Conservation (phyloP, 2,113 vertebrate genomes). For the Platichthys flesus region DNA sequence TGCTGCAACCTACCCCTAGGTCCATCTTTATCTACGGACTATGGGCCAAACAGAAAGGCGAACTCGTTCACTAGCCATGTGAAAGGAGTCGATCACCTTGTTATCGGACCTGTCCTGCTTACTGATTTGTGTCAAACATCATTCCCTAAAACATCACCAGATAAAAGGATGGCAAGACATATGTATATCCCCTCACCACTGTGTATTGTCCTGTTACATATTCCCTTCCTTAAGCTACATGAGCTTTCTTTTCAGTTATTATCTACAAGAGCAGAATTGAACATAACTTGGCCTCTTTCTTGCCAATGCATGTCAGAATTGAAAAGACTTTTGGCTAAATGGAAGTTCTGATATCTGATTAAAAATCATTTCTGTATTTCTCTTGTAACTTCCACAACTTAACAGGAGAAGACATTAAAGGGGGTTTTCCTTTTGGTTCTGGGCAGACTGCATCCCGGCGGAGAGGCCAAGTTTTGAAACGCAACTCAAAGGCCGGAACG, state of each 20-base stretch:
- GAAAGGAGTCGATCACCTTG: too few relatives aligned
- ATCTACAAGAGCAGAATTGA: slow-evolving; percentile 5
- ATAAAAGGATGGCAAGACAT: not conserved
- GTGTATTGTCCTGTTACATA: not conserved
- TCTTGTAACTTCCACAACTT: slow-evolving; percentile 16
- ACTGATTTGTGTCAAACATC: too few relatives aligned
- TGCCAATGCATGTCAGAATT: slow-evolving; percentile 19
- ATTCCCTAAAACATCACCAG: not conserved
- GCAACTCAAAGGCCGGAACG: slow-evolving; percentile 53
- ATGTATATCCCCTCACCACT: not conserved
- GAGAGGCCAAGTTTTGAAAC: slow-evolving; percentile 60
- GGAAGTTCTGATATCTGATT: not conserved
- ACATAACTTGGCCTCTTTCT: slow-evolving; percentile 1
- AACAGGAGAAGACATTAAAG: slow-evolving; percentile 36
- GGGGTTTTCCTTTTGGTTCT: slow-evolving; percentile 29
- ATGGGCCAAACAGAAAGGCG: not conserved
- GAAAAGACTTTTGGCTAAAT: not conserved
- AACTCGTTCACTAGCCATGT: not conserved
- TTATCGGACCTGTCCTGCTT: not conserved
- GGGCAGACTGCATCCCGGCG: slow-evolving; percentile 34
- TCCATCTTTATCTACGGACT: not conserved
- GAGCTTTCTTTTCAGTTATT: not conserved
- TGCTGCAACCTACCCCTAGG: too few relatives aligned
- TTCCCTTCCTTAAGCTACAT: not conserved
- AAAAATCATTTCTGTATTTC: slow-evolving; percentile 12